Evolutionary conservation across 1,140 invertebrate species (phyloP).

Genomic region (Microplitis mediator): DNA sequence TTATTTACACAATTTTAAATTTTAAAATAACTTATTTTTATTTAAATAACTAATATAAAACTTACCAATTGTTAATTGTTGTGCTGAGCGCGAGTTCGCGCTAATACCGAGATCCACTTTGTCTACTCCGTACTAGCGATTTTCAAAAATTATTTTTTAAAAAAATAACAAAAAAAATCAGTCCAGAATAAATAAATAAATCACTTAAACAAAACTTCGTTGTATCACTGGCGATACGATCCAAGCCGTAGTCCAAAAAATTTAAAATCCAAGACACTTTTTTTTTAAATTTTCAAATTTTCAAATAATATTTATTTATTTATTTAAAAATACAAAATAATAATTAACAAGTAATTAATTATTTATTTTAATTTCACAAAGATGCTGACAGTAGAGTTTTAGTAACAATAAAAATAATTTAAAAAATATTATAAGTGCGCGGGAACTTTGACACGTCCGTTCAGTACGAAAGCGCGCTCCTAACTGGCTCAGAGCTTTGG

Average conservation of each 20-base stretch:
- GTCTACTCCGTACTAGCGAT: slow-evolving; percentile 1
- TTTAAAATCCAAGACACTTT: neutral
- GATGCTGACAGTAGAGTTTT: neutral
- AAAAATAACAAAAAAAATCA: neutral
- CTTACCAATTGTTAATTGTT: slow-evolving; percentile 59
- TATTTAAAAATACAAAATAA: too few species aligned
- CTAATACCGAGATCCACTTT: slow-evolving; percentile 53
- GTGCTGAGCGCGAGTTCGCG: slow-evolving; percentile 40
- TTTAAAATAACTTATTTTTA: neutral
- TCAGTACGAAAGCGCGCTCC: slow-evolving; percentile 49
- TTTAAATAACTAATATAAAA: slow-evolving; percentile 23
- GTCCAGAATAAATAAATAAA: neutral
- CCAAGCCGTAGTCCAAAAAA: too few species aligned
- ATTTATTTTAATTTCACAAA: too few species aligned
- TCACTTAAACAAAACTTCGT: neutral
- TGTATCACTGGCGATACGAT: neutral
- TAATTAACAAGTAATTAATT: too few species aligned
- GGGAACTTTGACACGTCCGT: slow-evolving; percentile 38
- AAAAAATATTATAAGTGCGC: neutral
- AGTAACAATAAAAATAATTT: neutral
- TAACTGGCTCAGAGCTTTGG: slow-evolving; percentile 52
- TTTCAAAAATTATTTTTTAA: neutral
- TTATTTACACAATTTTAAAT: too few species aligned
- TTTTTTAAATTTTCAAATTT: too few species aligned
- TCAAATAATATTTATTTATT: too few species aligned